phyloP scores from a whole-genome alignment of 2,888 invertebrate species.

The Athalia rosae region DNA sequence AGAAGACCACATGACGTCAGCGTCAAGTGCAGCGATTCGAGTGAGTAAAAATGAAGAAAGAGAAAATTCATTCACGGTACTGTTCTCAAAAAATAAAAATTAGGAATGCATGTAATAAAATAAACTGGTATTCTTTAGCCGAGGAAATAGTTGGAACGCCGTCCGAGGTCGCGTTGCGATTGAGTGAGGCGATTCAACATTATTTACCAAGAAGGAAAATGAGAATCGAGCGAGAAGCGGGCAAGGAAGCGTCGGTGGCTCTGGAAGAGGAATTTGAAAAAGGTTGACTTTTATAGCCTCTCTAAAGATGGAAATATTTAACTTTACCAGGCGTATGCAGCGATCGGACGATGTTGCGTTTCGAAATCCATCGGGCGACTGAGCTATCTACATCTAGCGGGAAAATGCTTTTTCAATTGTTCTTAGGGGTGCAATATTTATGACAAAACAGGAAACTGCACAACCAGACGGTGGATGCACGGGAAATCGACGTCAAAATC shows the following conservation, averaged over 20 bases:
- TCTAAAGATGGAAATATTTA: slow-evolving; percentile 26
- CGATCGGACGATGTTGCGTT: not conserved
- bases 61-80: slow-evolving; percentile 13
- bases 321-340: slow-evolving; percentile 3
- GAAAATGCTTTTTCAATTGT: not conserved
- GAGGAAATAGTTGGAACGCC: slow-evolving; percentile 47
- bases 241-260: slow-evolving; percentile 22
- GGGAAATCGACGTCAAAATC: too few relatives aligned
- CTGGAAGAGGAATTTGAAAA: slow-evolving; percentile 26
- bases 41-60: slow-evolving; percentile 35
- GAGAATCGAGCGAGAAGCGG: slow-evolving; percentile 42
- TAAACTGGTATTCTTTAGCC: slow-evolving; percentile 24
- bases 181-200: slow-evolving; percentile 35
- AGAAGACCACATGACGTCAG: slow-evolving; percentile 44
- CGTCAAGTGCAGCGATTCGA: slow-evolving; percentile 45
- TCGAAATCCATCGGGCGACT: not conserved
- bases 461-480: too few relatives aligned
- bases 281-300: slow-evolving; percentile 17
- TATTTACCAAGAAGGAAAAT: slow-evolving; percentile 31
- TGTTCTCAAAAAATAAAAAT: not conserved
- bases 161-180: slow-evolving; percentile 45
- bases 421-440: too few relatives aligned
- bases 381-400: slow-evolving; percentile 6
- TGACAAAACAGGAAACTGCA: not conserved
- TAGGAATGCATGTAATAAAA: not conserved